These are phyloP conservation scores for Zosterops lateralis DNA, from an alignment of 2,113 vertebrate genomes.

Conservation along the genomic window DNA sequence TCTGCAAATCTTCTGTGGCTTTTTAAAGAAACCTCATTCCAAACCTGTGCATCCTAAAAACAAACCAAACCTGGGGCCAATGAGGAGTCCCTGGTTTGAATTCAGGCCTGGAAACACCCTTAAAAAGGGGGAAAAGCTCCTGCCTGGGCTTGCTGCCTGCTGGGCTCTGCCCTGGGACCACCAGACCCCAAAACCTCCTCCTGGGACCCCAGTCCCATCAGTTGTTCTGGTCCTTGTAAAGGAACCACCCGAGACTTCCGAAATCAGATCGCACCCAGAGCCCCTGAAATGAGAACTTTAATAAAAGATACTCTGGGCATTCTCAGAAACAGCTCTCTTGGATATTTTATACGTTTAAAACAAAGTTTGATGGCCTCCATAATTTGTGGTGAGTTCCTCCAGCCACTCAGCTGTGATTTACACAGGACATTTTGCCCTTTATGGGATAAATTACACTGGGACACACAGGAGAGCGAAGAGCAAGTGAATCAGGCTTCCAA, in stretches of 20 bases:
- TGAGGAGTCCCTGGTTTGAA: background rate
- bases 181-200: background rate
- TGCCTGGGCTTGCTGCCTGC: background rate
- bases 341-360: background rate
- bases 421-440: background rate
- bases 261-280: background rate
- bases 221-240: background rate
- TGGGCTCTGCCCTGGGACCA: background rate
- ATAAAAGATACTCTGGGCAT: background rate
- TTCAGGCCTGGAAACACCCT: background rate
- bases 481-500: background rate
- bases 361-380: background rate
- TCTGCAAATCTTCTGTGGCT: background rate
- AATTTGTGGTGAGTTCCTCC: slow-evolving; percentile 3
- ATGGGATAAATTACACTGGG: background rate
- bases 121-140: background rate
- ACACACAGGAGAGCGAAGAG: background rate
- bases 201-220: background rate
- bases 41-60: background rate
- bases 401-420: slow-evolving; percentile 26
- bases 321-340: background rate
- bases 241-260: background rate
- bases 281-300: background rate
- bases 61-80: background rate
- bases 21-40: background rate